Percentiles rank a stretch among this genome's conserved stretches.
These are phyloP conservation scores for Sebastes hopkinsi DNA, from an alignment of 2,797 vertebrate genomes.

Conservation along the genomic window DNA sequence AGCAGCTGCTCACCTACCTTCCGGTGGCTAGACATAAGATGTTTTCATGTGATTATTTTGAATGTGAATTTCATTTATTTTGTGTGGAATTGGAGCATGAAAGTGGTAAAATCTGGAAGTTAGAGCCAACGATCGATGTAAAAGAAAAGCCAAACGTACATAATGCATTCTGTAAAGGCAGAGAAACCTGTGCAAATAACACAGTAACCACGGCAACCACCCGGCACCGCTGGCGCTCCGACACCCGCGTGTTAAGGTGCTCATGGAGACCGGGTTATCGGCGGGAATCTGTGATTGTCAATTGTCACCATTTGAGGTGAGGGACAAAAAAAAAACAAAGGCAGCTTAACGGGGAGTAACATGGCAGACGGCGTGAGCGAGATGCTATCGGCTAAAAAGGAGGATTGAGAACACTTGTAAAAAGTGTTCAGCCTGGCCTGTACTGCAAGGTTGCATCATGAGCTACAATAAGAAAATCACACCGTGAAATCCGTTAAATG, in stretches of 20 bases:
- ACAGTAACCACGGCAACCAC: slow-evolving; percentile 24
- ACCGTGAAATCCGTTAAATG: slow-evolving; percentile 3
- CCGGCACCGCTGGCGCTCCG: background rate
- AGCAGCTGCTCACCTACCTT: slow-evolving; percentile 37
- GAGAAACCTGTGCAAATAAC: slow-evolving; percentile 2
- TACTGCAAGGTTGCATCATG: slow-evolving; percentile 24
- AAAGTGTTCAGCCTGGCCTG: slow-evolving; percentile 3
- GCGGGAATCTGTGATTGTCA: slow-evolving; percentile 25
- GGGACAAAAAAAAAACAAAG: slow-evolving; percentile 38
- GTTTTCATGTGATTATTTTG: slow-evolving; percentile 27
- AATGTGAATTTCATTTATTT: background rate
- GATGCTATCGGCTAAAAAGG: slow-evolving; percentile 38
- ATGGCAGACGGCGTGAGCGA: slow-evolving; percentile 2
- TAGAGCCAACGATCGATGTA: slow-evolving; percentile 11
- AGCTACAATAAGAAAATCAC: slow-evolving; percentile 1
- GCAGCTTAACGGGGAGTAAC: slow-evolving; percentile 22
- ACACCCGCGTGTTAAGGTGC: slow-evolving; percentile 21
- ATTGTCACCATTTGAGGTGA: slow-evolving; percentile 43
- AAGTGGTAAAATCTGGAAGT: slow-evolving; percentile 8
- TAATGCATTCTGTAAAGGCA: background rate
- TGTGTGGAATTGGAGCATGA: background rate
- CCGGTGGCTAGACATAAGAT: slow-evolving; percentile 34
- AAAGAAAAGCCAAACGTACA: background rate
- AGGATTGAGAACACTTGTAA: slow-evolving; percentile 32
- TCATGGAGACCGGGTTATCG: slow-evolving; percentile 15